phyloP scores from a whole-genome alignment of 2,797 vertebrate species.

The Clarias fuscus region DNA sequence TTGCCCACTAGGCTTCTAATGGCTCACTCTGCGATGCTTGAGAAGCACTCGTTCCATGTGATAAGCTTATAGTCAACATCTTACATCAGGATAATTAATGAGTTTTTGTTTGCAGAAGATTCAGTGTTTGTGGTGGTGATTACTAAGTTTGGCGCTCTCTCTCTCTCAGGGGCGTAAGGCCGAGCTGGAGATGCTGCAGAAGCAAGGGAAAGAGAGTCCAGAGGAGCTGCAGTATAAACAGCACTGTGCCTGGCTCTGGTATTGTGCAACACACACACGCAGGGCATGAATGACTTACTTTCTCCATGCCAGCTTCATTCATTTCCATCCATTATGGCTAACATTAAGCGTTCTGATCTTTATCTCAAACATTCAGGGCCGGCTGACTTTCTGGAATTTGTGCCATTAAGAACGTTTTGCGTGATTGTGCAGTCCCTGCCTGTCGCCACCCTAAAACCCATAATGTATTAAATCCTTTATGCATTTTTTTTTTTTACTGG shows the following conservation, averaged over 20 bases:
- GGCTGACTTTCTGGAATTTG: neutral
- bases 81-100: constrained; percentile 19
- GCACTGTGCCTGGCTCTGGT: constrained; percentile 93
- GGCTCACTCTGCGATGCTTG: neutral
- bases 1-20: constrained; percentile 11
- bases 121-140: neutral
- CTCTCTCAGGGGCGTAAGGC: constrained; percentile 82
- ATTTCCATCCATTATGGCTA: constrained; percentile 1
- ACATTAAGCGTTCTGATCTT: constrained; percentile 3
- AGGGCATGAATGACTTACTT: constrained; percentile 9
- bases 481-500: neutral
- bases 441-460: neutral
- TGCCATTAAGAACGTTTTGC: neutral
- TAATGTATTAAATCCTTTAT: neutral
- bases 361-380: neutral
- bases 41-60: constrained; percentile 11
- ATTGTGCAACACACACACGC: constrained; percentile 7
- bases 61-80: constrained; percentile 3
- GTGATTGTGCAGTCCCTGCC: neutral
- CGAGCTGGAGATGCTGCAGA: constrained; percentile 89
- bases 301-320: constrained; percentile 2
- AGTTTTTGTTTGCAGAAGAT: constrained; percentile 6
- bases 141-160: neutral
- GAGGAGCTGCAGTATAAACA: constrained; percentile 87
- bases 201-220: constrained; percentile 81